A percentile compares a stretch with the other conserved stretches of the same genome.
phyloP scores from a whole-genome alignment of 2,888 invertebrate genomes.

The Sinelater perroti region DNA sequence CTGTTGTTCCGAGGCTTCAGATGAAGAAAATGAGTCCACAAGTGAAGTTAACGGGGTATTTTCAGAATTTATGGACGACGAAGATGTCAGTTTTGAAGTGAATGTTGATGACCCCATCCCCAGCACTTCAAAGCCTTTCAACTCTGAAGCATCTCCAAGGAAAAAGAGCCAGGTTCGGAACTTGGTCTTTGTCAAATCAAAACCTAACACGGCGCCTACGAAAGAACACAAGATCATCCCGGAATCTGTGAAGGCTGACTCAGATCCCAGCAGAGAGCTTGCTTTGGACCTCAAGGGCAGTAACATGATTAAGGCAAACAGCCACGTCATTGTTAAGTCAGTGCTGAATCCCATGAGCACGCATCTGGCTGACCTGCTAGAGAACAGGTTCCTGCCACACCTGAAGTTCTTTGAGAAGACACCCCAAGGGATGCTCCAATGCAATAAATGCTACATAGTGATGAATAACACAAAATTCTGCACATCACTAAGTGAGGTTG shows the following conservation, averaged over 20 bases:
- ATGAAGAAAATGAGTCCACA: too few relatives aligned
- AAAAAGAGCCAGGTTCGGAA: neutral
- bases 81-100: neutral
- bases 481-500: neutral
- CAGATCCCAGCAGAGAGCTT: neutral
- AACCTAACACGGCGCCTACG: neutral
- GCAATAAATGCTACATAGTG: constrained; percentile 22
- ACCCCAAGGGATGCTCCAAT: constrained; percentile 5
- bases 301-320: too few relatives aligned
- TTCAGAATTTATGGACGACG: neutral
- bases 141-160: neutral
- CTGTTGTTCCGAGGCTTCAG: too few relatives aligned
- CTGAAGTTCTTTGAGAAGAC: neutral
- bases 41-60: neutral
- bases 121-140: neutral
- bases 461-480: constrained; percentile 3
- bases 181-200: neutral
- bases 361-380: constrained; percentile 21
- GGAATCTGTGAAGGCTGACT: neutral
- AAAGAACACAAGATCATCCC: neutral
- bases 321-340: constrained; percentile 19
- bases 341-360: constrained; percentile 21
- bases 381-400: constrained; percentile 29
- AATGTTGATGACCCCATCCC: neutral
- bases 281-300: neutral